Evolutionary conservation across 1,140 invertebrate genomes (phyloP), one percentile per base, ranked within the genome.

Genomic region (Kradibia gibbosae): DNA sequence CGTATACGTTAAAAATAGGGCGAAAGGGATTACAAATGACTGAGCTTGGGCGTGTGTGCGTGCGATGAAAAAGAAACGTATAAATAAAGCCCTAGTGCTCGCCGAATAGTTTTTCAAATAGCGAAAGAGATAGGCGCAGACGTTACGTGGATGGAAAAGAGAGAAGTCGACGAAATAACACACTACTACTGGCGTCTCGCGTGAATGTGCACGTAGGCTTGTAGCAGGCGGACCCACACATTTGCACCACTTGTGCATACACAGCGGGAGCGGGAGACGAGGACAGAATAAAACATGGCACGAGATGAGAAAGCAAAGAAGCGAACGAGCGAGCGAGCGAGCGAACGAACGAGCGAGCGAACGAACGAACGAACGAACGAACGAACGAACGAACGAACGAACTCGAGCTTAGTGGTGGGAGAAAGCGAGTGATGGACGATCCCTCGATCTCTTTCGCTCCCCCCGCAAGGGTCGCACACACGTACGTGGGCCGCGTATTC

Each of bases 251-350:
- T 17, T 28, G 62, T 34, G 39, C 28, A 8, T 53, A 22, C 79
- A 53, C 28, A 31, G 39, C 55, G 25, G 34, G 74, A 36, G 28
- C n/a, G 55, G 39, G 53, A 73, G 5, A 50, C 42, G 45, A 25
- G 36, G 36, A 73, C 11, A 39, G 80, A 82, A 78, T 67, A 78
- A 7, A 78, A 82, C 74, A 82, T 48, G 75, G 76, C 53, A 78
- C 57, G 76, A 82, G 60, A 82, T 82, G 76, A 82, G 81, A 82
- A 82, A 82, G 81, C 76, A 82, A 79, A 82, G 34, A 57, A 31
- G 45, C 62, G 62, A 65, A 8, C 65, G 20, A 25, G 28, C 45
- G 45, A 71, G n/a, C 39, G 42, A 48, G 31, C 74, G 65, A 70
- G 42, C 15, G 10, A 48, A 17, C 45, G 45, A 48, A 48, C 45